Evolutionary conservation across 2,888 invertebrate species (phyloP).

Genomic region (Linnaemya tessellans): DNA sequence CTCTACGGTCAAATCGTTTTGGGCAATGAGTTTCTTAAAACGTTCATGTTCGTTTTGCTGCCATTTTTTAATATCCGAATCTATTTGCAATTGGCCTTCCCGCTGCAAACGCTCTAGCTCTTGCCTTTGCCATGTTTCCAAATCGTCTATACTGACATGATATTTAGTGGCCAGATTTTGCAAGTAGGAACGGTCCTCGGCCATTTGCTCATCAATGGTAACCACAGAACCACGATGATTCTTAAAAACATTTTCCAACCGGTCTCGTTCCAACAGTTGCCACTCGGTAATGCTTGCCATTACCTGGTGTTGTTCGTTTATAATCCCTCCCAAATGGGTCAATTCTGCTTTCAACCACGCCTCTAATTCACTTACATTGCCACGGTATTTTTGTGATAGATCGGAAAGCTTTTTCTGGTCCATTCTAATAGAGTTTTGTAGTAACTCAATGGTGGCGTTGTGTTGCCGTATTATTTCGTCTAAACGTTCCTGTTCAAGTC

Average conservation of each 20-base stretch:
- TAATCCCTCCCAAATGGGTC: slow-evolving; percentile 78
- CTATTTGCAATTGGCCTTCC: slow-evolving; percentile 76
- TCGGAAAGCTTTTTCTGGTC: slow-evolving; percentile 80
- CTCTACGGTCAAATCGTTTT: slow-evolving; percentile 81
- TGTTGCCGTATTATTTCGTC: slow-evolving; percentile 80
- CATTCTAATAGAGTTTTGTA: slow-evolving; percentile 79
- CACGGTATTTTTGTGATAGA: slow-evolving; percentile 78
- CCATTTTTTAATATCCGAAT: slow-evolving; percentile 79
- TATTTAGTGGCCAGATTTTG: slow-evolving; percentile 79
- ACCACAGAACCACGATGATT: slow-evolving; percentile 80
- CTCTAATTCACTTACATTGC: slow-evolving; percentile 80
- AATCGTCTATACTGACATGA: slow-evolving; percentile 80
- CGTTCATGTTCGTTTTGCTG: slow-evolving; percentile 78
- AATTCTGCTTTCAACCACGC: slow-evolving; percentile 80
- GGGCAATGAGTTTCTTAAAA: slow-evolving; percentile 77
- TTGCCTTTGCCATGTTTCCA: slow-evolving; percentile 81
- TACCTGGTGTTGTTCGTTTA: slow-evolving; percentile 80
- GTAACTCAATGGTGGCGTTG: slow-evolving; percentile 79
- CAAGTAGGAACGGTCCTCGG: slow-evolving; percentile 78
- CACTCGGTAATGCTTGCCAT: slow-evolving; percentile 80
- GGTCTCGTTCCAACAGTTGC: slow-evolving; percentile 80
- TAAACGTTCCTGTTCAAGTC: slow-evolving; percentile 77
- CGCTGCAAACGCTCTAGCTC: slow-evolving; percentile 80
- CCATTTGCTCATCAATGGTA: slow-evolving; percentile 79
- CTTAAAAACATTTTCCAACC: slow-evolving; percentile 78